Percentiles rank a stretch among this genome's conserved stretches.
phyloP scores from a whole-genome alignment of 2,797 vertebrate genomes.

The Leuciscus waleckii region DNA sequence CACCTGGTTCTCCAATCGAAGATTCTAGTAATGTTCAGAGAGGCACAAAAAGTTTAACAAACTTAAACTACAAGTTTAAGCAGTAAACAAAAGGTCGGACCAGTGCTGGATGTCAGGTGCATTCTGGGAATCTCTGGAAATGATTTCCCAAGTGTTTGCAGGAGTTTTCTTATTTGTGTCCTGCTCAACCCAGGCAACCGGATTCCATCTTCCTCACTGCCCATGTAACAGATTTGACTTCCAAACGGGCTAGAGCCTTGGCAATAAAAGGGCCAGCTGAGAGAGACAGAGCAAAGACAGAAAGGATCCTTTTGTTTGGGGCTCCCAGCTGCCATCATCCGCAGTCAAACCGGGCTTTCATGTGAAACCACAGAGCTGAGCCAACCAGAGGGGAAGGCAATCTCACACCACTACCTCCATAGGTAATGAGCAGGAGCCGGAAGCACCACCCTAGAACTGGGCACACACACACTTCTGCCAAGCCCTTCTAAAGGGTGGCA shows the following conservation, averaged over 20 bases:
- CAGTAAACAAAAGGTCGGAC: conserved; percentile 20
- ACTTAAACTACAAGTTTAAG: too few species aligned
- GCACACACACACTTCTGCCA: conserved; percentile 44
- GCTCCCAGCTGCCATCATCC: conserved; percentile 66
- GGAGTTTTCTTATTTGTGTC: conserved; percentile 68
- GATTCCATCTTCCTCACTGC: conserved; percentile 71
- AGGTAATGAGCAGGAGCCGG: conserved; percentile 55
- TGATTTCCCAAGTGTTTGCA: conserved; percentile 1
- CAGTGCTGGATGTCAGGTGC: conserved; percentile 44
- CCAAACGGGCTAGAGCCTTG: conserved; percentile 60
- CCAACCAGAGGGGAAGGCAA: conserved; percentile 54
- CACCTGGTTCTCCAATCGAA: background rate
- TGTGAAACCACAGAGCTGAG: conserved; percentile 66
- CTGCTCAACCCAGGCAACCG: conserved; percentile 71
- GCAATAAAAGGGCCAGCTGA: conserved; percentile 64
- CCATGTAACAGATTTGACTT: conserved; percentile 73
- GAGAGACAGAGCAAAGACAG: conserved; percentile 59
- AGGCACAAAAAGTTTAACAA: conserved; percentile 12
- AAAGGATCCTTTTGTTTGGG: conserved; percentile 71
- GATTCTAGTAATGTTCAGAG: background rate
- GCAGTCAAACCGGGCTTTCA: conserved; percentile 72
- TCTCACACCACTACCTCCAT: conserved; percentile 47
- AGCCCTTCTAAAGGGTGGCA: conserved; percentile 29
- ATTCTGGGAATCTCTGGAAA: conserved; percentile 39
- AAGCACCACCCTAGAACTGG: conserved; percentile 51